phyloP scores from a whole-genome alignment of 2,888 invertebrate species.

The Drosophila anceps region DNA sequence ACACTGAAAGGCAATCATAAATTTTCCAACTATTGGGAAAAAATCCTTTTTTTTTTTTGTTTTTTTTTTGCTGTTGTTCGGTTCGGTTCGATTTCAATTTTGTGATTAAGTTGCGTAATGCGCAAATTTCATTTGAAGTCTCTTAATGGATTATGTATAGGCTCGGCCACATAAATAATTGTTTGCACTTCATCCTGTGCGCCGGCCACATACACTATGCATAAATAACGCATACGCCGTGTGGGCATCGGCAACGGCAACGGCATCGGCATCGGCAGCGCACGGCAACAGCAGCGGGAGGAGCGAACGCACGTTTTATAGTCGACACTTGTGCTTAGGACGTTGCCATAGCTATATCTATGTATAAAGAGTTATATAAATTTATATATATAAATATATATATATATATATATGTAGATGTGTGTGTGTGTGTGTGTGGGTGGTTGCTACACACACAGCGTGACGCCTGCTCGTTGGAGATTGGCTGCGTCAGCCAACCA shows the following conservation, averaged over 20 bases:
- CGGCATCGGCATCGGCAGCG: constrained; percentile 21
- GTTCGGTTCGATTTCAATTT: constrained; percentile 29
- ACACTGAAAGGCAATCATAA: not conserved
- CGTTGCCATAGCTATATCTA: constrained; percentile 40
- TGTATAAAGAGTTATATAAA: constrained; percentile 19
- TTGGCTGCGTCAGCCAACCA: constrained; percentile 82
- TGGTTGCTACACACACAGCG: constrained; percentile 38
- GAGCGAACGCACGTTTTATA: constrained; percentile 58
- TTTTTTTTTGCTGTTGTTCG: not conserved
- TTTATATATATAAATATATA: constrained; percentile 14
- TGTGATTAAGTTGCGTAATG: constrained; percentile 47
- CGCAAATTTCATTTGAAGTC: constrained; percentile 39
- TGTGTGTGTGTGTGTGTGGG: constrained; percentile 19
- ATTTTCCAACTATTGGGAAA: not conserved
- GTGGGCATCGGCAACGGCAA: constrained; percentile 31
- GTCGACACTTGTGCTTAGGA: constrained; percentile 62
- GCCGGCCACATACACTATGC: constrained; percentile 35
- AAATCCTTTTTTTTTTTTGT: constrained; percentile 3
- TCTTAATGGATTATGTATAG: constrained; percentile 54
- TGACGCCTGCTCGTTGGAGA: constrained; percentile 65
- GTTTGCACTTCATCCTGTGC: constrained; percentile 23
- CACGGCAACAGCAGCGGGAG: constrained; percentile 12
- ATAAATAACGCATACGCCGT: constrained; percentile 71
- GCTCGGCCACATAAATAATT: constrained; percentile 52
- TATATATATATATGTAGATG: not conserved